Percentiles rank a stretch among this genome's conserved stretches.
These are phyloP conservation scores for Megaustenia siamemsis DNA, from an alignment of 2,888 invertebrate species.

Conservation along the genomic window DNA sequence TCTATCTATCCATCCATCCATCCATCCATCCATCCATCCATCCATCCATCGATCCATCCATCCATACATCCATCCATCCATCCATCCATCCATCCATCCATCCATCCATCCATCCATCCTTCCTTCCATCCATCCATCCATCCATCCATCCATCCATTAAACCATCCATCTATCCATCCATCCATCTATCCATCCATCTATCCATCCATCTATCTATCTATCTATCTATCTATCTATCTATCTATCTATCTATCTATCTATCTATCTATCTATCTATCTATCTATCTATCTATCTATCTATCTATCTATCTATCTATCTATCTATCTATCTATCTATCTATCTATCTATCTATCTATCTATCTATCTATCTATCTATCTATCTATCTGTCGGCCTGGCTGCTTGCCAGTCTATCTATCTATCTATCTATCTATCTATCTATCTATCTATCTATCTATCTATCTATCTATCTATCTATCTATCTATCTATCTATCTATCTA, in stretches of 20 bases:
- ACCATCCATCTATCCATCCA: constrained; percentile 18
- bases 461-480: too few species aligned
- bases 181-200: constrained; percentile 9
- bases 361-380: background rate
- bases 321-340: background rate
- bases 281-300: background rate
- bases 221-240: background rate
- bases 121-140: background rate
- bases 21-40: background rate
- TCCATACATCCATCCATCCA: too few species aligned
- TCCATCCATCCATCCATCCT: constrained; percentile 1
- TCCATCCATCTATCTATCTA: background rate
- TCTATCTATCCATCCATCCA: constrained; percentile 19
- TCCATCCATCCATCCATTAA: background rate
- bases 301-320: background rate
- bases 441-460: too few species aligned
- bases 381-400: constrained; percentile 13
- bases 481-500: too few species aligned
- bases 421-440: too few species aligned
- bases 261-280: background rate
- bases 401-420: too few species aligned
- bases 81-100: too few species aligned
- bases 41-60: background rate
- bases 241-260: constrained; percentile 2
- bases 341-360: background rate